Evolutionary conservation across 2,888 invertebrate genomes (phyloP).

Genomic region (Apantesis nais): DNA sequence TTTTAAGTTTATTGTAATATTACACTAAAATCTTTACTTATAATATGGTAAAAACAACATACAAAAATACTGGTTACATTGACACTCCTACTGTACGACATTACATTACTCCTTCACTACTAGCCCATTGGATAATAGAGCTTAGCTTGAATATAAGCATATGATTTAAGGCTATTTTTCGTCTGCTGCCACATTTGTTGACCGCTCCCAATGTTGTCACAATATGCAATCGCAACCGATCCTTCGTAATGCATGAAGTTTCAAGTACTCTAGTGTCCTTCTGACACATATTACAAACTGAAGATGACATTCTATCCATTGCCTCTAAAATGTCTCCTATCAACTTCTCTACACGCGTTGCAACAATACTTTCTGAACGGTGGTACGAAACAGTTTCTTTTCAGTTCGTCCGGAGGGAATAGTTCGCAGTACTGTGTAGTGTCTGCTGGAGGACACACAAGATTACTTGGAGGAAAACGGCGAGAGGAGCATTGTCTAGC

Average conservation of each 20-base stretch:
- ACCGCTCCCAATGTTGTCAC: not conserved
- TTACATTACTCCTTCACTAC: conserved; percentile 9
- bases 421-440: conserved; percentile 81
- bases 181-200: not conserved
- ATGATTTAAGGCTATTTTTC: not conserved
- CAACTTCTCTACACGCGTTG: conserved; percentile 75
- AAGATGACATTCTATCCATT: conserved; percentile 34
- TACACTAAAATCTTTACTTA: conserved; percentile 53
- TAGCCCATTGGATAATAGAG: not conserved
- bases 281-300: conserved; percentile 9
- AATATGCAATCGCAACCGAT: not conserved
- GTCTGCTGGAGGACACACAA: conserved; percentile 65
- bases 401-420: conserved; percentile 67
- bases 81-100: conserved; percentile 36
- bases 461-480: conserved; percentile 40
- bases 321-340: conserved; percentile 40
- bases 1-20: conserved; percentile 45
- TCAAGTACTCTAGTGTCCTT: conserved; percentile 3
- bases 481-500: conserved; percentile 62
- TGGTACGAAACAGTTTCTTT: conserved; percentile 84
- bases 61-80: conserved; percentile 71
- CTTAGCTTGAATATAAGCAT: not conserved
- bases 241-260: conserved; percentile 1
- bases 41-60: conserved; percentile 58
- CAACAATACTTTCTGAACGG: conserved; percentile 87